Evolutionary conservation across 2,113 vertebrate genomes (phyloP), one percentile per base, ranked within the genome.

Genomic region (Neomonachus schauinslandi): DNA sequence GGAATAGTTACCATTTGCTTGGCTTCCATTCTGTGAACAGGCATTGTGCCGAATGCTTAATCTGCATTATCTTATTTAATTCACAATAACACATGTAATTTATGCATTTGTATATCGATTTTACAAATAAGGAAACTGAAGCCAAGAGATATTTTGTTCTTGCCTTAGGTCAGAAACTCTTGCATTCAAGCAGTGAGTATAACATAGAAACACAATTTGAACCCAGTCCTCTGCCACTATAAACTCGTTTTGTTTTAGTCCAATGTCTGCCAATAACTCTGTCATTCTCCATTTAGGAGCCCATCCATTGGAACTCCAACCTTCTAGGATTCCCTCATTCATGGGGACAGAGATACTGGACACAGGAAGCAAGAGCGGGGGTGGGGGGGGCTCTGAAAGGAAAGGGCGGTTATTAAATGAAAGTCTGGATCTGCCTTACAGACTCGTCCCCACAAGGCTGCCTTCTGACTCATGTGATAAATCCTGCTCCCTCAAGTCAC

Each of bases 381-480:
- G 1, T 19, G 3, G 16, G 6, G 16, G 6, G 13, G 76, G 1
- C 59, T 94, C 21, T 72, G 72, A 84, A 65, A 94, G 61, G 19
- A 89, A 82, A 61, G 2, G 22, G 33, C 51, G 10, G 2, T 93
- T 26, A 49, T 13, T 33, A 28, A 65, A 57, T 33, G 46, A 71
- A 84, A 42, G 36, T 31, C 51, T 22, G 51, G 42, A 16, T 96
- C 61, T 72, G 53, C 31, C 77, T 86, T 89, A 63, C 18, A 59
- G 42, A 94, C n/a, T 82, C 15, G 1, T 82, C 59, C 24, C 57
- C n/a, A 57, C 19, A 71, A 59, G 87, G 42, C 89, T 90, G 59
- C 28, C 87, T 88, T 97, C 87, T 94, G 85, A 97, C 90, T 96
- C 42, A 31, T 53, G 49, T 63, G 81, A 91, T 92, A 79, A 83